A percentile compares a stretch with the other conserved stretches of the same genome.
Conservation (phyloP, 2,888 invertebrate species). For the Actias luna region DNA sequence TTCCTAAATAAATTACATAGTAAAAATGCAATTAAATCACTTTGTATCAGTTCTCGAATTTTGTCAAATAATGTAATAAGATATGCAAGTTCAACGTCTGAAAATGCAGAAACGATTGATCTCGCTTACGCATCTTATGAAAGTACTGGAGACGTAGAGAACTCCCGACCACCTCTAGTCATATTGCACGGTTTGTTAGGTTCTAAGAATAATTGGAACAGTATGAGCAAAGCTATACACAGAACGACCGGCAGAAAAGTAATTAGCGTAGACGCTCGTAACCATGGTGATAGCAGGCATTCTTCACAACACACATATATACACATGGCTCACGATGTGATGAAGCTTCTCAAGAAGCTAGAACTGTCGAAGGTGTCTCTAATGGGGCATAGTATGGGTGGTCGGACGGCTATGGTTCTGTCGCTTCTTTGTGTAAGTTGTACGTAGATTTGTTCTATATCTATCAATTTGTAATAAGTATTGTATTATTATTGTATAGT, state of each 20-base stretch:
- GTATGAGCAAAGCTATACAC: slow-evolving; percentile 89
- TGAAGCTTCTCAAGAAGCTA: slow-evolving; percentile 83
- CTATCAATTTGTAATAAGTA: too few species aligned
- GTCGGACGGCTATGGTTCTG: slow-evolving; percentile 93
- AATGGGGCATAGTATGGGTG: slow-evolving; percentile 98
- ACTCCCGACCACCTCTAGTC: slow-evolving; percentile 84
- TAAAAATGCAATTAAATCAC: slow-evolving; percentile 37
- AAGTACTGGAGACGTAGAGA: slow-evolving; percentile 58
- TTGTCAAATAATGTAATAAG: slow-evolving; percentile 36
- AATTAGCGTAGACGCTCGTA: slow-evolving; percentile 93
- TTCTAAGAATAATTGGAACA: slow-evolving; percentile 96
- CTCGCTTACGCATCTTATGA: slow-evolving; percentile 87
- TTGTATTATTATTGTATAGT: too few species aligned
- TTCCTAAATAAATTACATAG: slow-evolving; percentile 40
- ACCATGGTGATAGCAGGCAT: slow-evolving; percentile 97
- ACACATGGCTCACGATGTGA: slow-evolving; percentile 85
- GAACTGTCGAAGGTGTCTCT: slow-evolving; percentile 84
- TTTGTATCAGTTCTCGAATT: slow-evolving; percentile 36
- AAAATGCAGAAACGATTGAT: slow-evolving; percentile 79
- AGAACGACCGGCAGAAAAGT: slow-evolving; percentile 87
- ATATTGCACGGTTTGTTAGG: slow-evolving; percentile 96
- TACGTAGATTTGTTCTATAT: slow-evolving; percentile 43
- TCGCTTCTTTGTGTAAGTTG: slow-evolving; percentile 85
- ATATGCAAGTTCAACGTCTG: slow-evolving; percentile 44
- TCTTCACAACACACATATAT: slow-evolving; percentile 87